Evolutionary conservation across 2,113 vertebrate species (phyloP), one percentile per base, ranked within the genome.

Genomic region (Triplophysa rosa): DNA sequence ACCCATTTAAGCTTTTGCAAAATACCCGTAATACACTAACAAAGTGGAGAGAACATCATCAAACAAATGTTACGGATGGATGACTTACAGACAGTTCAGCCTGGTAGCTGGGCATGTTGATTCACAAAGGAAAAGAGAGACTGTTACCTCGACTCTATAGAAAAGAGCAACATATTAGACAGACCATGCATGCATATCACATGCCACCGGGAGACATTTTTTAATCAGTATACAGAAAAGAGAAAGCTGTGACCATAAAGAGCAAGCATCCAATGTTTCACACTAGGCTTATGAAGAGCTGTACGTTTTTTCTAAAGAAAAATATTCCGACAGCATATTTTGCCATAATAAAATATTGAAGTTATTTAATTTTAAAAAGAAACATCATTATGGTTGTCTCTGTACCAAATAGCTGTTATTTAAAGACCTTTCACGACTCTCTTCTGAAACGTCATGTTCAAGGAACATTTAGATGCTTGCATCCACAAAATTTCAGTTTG

Each of bases 61-160:
- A 77, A 47, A 71, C 59, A 70, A 76, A 79, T 82, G 77, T 66
- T 72, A 80, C 23, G 64, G 29, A 37, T 49, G 64, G 13, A 58
- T 40, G 72, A 49, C 62, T 68, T 65, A 73, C n/a, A 54, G 45
- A 73, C 76, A 58, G 64, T 79, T 63, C 64, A 68, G 19, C 23
- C n/a, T 58, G 76, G 78, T 79, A 67, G 67, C 65, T 63, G 37
- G 17, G 68, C 68, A 71, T 29, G 11, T 49, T 56, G 52, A 40
- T 72, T 72, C 54, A 59, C 4, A 37, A 13, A 3, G 11, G 33
- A 59, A 6, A 8, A 59, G 33, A 23, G n/a, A 59, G 54, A 59
- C 54, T 42, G 33, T 72, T 42, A 42, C 54, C 21, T 72, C n/a
- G 59, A 16, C 58, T 72, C n/a, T 59, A 59, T 59, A 59, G 54